Conservation (phyloP, 2,113 vertebrate genomes). For the Odobenus rosmarus region DNA sequence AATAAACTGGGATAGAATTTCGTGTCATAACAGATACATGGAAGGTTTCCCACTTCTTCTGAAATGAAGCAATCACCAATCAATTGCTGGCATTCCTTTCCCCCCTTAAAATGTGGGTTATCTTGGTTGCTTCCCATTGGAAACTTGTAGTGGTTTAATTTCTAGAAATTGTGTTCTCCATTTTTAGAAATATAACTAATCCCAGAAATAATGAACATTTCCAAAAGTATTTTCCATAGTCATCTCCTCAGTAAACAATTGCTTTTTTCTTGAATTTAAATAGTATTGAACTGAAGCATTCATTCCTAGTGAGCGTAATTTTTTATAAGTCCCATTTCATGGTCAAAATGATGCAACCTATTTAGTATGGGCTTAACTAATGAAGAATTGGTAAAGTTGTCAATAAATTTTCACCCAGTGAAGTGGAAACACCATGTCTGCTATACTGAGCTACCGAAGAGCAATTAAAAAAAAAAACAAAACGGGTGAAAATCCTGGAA, state of each 20-base stretch:
- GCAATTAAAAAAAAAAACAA: neutral
- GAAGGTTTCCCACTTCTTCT: neutral
- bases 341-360: neutral
- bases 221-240: neutral
- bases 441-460: neutral
- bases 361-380: neutral
- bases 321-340: neutral
- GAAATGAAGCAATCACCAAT: neutral
- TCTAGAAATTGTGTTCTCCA: constrained; percentile 20
- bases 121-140: neutral
- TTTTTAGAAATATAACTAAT: neutral
- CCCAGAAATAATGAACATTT: neutral
- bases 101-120: neutral
- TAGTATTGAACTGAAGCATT: neutral
- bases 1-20: neutral
- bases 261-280: neutral
- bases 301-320: neutral
- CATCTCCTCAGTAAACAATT: neutral
- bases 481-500: neutral
- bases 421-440: neutral
- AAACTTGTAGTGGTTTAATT: neutral
- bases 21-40: neutral
- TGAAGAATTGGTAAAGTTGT: neutral
- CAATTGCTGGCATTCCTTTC: neutral
- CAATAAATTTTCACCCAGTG: neutral